Percentiles rank a stretch among this genome's conserved stretches.
Evolutionary conservation across 2,113 vertebrate species (phyloP).

Genomic region (Perca schrenkii): DNA sequence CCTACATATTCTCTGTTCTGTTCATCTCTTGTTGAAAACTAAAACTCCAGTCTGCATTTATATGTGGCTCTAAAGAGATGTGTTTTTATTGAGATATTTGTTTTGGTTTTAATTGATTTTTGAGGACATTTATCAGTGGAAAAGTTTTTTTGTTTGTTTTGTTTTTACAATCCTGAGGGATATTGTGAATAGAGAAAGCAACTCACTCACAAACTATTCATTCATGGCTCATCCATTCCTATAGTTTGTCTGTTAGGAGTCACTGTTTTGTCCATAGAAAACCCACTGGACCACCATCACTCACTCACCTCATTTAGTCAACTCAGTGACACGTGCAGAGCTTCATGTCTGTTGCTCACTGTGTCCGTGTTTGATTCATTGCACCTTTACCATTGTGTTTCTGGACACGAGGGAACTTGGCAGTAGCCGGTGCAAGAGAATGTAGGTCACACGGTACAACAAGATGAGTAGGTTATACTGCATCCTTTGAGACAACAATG

Average conservation of each 20-base stretch:
- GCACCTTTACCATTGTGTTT: slow-evolving; percentile 38
- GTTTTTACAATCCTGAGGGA: background rate
- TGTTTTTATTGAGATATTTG: background rate
- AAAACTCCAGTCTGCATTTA: background rate
- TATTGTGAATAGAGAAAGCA: background rate
- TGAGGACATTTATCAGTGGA: background rate
- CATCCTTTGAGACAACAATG: slow-evolving; percentile 21
- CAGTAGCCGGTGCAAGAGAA: slow-evolving; percentile 16
- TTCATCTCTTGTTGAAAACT: background rate
- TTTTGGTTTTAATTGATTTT: background rate
- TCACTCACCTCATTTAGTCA: slow-evolving; percentile 33
- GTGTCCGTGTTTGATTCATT: slow-evolving; percentile 51
- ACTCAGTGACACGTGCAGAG: slow-evolving; percentile 34
- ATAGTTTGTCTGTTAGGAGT: background rate
- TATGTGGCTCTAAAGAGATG: background rate
- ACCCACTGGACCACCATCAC: background rate
- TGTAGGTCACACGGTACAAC: slow-evolving; percentile 37
- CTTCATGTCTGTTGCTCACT: slow-evolving; percentile 24
- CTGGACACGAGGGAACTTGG: slow-evolving; percentile 13
- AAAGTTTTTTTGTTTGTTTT: background rate
- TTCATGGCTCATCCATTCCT: background rate
- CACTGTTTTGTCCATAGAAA: slow-evolving; percentile 2
- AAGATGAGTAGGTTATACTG: slow-evolving; percentile 16
- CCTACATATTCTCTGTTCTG: background rate
- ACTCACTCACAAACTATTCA: background rate